Conservation (phyloP, 2,113 vertebrate genomes). For the Phoxinus phoxinus region DNA sequence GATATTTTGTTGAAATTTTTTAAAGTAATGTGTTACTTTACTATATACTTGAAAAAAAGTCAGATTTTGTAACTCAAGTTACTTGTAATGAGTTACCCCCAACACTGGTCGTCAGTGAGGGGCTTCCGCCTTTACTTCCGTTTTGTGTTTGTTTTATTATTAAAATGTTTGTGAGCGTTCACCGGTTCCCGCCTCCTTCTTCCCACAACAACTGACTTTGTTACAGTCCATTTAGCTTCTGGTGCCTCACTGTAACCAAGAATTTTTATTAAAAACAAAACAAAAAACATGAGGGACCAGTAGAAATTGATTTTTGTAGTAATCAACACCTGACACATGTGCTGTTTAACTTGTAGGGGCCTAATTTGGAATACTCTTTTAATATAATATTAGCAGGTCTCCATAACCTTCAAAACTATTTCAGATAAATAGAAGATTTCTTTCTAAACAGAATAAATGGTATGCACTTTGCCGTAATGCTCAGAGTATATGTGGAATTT, state of each 20-base stretch:
- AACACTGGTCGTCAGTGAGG: too few species aligned
- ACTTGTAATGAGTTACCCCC: too few species aligned
- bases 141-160: too few species aligned
- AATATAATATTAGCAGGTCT: background rate
- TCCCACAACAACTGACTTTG: too few species aligned
- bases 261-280: background rate
- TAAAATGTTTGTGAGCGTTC: too few species aligned
- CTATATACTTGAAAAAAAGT: too few species aligned
- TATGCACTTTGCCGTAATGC: conserved; percentile 3
- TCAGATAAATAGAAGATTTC: background rate
- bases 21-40: too few species aligned
- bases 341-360: background rate
- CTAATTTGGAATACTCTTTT: background rate
- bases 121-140: too few species aligned
- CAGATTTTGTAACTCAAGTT: too few species aligned
- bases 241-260: background rate
- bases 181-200: too few species aligned
- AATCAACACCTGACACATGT: background rate
- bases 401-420: background rate
- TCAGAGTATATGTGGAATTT: conserved; percentile 32
- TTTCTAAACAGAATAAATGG: background rate
- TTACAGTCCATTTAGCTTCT: background rate
- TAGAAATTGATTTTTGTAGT: background rate
- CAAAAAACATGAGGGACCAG: background rate
- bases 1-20: too few species aligned